These are phyloP conservation scores for Acronicta psi DNA, from an alignment of 2,888 invertebrate species.

Conservation along the genomic window DNA sequence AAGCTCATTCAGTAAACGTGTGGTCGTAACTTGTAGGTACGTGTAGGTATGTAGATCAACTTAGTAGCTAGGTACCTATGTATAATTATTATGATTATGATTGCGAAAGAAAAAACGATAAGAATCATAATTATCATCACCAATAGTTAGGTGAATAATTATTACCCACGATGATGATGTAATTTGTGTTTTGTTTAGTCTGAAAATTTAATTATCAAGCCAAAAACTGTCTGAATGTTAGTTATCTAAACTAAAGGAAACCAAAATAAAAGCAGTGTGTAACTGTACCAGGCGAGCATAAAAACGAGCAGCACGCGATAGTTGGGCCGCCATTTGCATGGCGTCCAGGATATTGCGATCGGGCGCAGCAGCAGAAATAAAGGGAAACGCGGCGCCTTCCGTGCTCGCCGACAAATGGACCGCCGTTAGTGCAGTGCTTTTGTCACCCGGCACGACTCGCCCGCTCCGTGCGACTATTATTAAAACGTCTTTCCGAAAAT, in stretches of 20 bases:
- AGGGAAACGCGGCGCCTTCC: conserved; percentile 52
- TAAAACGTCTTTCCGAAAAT: conserved; percentile 49
- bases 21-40: too few relatives aligned
- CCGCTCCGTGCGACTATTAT: conserved; percentile 31
- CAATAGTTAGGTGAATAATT: not conserved
- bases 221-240: not conserved
- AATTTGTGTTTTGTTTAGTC: too few relatives aligned
- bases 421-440: conserved; percentile 58
- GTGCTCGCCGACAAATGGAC: conserved; percentile 65
- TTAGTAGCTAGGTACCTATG: not conserved
- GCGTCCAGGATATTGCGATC: conserved; percentile 64
- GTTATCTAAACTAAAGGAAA: not conserved
- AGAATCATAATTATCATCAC: not conserved
- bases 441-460: conserved; percentile 39
- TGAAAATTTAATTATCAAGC: too few relatives aligned
- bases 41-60: too few relatives aligned
- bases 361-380: conserved; percentile 57
- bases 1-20: conserved; percentile 4
- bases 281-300: conserved; percentile 63
- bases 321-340: conserved; percentile 62
- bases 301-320: conserved; percentile 55
- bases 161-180: not conserved
- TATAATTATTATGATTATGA: too few relatives aligned
- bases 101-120: not conserved
- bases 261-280: conserved; percentile 51